A percentile compares a stretch with the other conserved stretches of the same genome.
Conservation (phyloP, 2,888 invertebrate species). For the Zygogramma bicolorata region DNA sequence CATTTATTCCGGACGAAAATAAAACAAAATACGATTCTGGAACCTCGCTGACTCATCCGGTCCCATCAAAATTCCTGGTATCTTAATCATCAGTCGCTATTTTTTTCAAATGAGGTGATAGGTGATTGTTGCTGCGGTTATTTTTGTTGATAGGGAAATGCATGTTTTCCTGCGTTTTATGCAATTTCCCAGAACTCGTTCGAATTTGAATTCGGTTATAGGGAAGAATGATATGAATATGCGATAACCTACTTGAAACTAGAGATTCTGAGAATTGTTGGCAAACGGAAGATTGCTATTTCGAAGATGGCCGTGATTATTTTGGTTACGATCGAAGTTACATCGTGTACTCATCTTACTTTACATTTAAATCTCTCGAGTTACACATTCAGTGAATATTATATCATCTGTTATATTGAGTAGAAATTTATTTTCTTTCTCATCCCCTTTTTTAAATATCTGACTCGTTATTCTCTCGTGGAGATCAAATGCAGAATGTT, state of each 20-base stretch:
- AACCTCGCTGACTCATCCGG: neutral
- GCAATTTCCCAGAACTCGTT: no score
- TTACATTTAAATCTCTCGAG: no score
- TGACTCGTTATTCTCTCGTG: no score
- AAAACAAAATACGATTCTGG: conserved; percentile 24
- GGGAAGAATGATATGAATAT: neutral
- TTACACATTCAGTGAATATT: no score
- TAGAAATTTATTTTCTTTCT: no score
- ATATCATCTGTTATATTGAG: no score
- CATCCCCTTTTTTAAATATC: no score
- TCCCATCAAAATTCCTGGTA: neutral
- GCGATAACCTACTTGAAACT: neutral
- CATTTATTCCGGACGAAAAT: conserved; percentile 27
- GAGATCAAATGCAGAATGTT: no score
- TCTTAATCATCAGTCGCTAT: neutral
- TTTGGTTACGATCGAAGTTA: no score
- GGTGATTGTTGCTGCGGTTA: neutral
- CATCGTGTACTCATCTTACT: no score
- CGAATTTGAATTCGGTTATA: neutral
- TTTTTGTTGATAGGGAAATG: neutral
- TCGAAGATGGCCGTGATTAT: neutral
- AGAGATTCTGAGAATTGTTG: neutral
- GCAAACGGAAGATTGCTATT: neutral
- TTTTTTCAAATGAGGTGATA: conserved; percentile 1
- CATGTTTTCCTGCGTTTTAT: neutral